Evolutionary conservation across 2,888 invertebrate genomes (phyloP).

Genomic region (Odontothrips loti): DNA sequence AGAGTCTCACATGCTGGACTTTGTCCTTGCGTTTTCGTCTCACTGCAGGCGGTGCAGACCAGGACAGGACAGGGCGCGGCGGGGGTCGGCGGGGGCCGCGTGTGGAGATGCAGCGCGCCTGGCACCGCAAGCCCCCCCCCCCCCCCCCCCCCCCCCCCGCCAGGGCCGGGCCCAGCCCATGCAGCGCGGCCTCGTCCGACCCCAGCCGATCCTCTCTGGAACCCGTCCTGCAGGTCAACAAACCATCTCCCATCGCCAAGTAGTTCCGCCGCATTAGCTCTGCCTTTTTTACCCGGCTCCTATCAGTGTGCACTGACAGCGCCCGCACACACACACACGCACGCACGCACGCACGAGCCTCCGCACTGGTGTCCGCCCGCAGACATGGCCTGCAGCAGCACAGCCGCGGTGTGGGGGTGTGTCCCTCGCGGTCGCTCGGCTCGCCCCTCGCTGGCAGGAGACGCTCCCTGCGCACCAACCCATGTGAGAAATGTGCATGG

Average conservation of each 20-base stretch:
- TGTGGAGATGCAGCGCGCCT: not conserved
- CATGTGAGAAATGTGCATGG: no score
- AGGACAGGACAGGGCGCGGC: no score
- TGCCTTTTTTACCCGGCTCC: not conserved
- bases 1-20: not conserved
- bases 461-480: no score
- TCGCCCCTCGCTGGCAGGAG: no score
- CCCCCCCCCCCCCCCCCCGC: not conserved
- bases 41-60: no score
- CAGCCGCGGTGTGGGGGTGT: no score
- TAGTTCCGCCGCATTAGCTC: not conserved
- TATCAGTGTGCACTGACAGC: not conserved
- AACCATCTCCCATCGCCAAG: not conserved
- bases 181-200: not conserved
- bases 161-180: not conserved
- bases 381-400: not conserved
- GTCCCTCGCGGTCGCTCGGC: no score
- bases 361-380: not conserved
- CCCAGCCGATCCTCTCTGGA: not conserved
- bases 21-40: not conserved
- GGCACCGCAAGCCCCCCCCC: not conserved
- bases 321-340: no score
- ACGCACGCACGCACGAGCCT: no score
- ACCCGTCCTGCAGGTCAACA: constrained; percentile 18
- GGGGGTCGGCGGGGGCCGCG: not conserved